Percentiles rank a stretch among this genome's conserved stretches.
These are phyloP conservation scores for Periophthalmus magnuspinnatus DNA, from an alignment of 2,797 vertebrate genomes.

Conservation along the genomic window DNA sequence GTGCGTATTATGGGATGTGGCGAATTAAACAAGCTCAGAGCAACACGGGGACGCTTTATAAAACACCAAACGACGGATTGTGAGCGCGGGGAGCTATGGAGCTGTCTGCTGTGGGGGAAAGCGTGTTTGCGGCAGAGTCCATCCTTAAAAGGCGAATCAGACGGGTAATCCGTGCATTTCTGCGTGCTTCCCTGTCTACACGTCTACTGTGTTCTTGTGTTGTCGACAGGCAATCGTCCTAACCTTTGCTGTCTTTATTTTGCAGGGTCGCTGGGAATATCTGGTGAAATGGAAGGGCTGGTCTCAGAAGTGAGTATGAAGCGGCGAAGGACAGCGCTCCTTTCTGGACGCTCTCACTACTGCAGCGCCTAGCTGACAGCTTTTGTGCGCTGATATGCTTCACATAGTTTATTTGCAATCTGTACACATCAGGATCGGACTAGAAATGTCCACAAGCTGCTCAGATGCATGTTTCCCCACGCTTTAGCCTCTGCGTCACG, in stretches of 20 bases:
- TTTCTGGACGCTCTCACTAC: conserved; percentile 61
- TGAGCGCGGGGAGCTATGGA: conserved; percentile 87
- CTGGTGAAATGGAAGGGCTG: conserved; percentile 99
- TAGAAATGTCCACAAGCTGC: neutral
- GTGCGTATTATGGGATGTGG: conserved; percentile 95
- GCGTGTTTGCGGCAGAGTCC: conserved; percentile 96
- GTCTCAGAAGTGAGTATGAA: conserved; percentile 96
- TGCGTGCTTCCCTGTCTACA: conserved; percentile 23
- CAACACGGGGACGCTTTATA: conserved; percentile 63
- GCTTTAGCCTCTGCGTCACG: conserved; percentile 65
- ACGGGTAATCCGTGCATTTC: conserved; percentile 79
- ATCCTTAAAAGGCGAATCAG: conserved; percentile 93
- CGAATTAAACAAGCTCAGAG: conserved; percentile 74
- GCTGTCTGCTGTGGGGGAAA: conserved; percentile 94
- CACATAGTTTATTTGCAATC: conserved; percentile 8
- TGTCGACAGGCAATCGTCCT: conserved; percentile 42
- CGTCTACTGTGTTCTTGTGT: conserved; percentile 51
- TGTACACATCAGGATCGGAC: neutral
- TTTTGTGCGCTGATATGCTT: conserved; percentile 24
- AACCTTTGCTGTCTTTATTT: conserved; percentile 56
- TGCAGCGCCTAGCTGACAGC: conserved; percentile 43
- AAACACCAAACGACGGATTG: conserved; percentile 56
- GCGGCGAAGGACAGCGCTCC: conserved; percentile 67
- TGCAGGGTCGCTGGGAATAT: conserved; percentile 97
- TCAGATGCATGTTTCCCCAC: conserved; percentile 25